Conservation (phyloP, 2,888 invertebrate species). For the Acronicta aceris region DNA sequence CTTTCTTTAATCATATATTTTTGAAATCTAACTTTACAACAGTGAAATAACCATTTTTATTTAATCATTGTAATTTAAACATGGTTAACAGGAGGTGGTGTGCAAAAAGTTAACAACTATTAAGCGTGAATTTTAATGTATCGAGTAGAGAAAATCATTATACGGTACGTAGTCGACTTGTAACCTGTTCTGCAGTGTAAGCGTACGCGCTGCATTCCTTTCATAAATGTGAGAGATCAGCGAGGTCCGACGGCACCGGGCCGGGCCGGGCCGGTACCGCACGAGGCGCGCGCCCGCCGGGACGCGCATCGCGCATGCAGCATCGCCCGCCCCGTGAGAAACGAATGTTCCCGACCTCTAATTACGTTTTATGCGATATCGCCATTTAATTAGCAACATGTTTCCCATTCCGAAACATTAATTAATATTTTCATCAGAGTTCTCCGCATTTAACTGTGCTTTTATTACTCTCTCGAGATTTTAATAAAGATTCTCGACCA, state of each 20-base stretch:
- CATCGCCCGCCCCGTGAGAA: slow-evolving; percentile 82
- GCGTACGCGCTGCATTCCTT: slow-evolving; percentile 79
- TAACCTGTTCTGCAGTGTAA: slow-evolving; percentile 78
- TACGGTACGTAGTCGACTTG: slow-evolving; percentile 68
- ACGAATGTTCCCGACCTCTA: slow-evolving; percentile 86
- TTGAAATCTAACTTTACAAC: slow-evolving; percentile 63
- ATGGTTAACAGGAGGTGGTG: slow-evolving; percentile 49
- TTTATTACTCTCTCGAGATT: slow-evolving; percentile 88
- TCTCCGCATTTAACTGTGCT: slow-evolving; percentile 87
- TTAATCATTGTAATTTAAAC: slow-evolving; percentile 56
- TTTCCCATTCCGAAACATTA: slow-evolving; percentile 88
- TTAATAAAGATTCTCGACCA: slow-evolving; percentile 88
- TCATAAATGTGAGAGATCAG: slow-evolving; percentile 69
- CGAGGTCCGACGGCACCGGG: slow-evolving; percentile 5
- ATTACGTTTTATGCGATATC: slow-evolving; percentile 89
- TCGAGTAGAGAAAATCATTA: slow-evolving; percentile 64
- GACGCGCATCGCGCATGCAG: slow-evolving; percentile 57
- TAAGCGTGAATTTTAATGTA: slow-evolving; percentile 74
- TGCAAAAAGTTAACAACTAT: slow-evolving; percentile 71
- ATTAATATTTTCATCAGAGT: slow-evolving; percentile 89
- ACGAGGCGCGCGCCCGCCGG: slow-evolving; percentile 29
- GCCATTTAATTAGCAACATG: slow-evolving; percentile 89
- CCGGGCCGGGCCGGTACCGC: slow-evolving; percentile 17
- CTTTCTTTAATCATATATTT: slow-evolving; percentile 62
- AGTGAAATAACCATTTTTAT: slow-evolving; percentile 48